Conservation (phyloP, 2,797 vertebrate genomes). For the Spatula versicolor region DNA sequence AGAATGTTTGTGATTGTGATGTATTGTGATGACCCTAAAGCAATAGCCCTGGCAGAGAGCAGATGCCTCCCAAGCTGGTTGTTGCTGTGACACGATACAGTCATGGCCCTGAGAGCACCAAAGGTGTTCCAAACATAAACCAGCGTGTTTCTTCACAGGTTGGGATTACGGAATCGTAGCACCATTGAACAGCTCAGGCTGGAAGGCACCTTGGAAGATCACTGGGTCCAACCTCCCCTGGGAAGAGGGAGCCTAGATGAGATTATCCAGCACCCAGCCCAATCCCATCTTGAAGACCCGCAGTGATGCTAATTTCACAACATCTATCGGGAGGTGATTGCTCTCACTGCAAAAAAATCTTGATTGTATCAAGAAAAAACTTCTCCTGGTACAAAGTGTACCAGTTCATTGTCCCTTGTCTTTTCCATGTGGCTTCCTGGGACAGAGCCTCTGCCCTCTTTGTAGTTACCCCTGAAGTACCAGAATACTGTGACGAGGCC, state of each 20-base stretch:
- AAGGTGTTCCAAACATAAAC: not conserved
- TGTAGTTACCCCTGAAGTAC: no score
- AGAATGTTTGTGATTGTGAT: not conserved
- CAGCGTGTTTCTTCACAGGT: not conserved
- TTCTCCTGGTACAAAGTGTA: no score
- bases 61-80: not conserved
- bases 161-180: accelerated
- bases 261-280: not conserved
- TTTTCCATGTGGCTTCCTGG: no score
- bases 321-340: not conserved
- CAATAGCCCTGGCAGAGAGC: not conserved
- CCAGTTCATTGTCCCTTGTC: no score
- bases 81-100: accelerated
- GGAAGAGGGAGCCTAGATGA: not conserved
- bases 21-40: not conserved
- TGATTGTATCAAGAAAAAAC: no score
- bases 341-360: not conserved
- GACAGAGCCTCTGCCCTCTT: no score
- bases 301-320: not conserved
- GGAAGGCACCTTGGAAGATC: not conserved
- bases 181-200: not conserved
- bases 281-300: not conserved
- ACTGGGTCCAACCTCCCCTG: not conserved
- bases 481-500: no score
- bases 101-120: not conserved